Evolutionary conservation across 1,140 invertebrate genomes (phyloP), one percentile per base, ranked within the genome.

Genomic region (Bombus soroeensis): DNA sequence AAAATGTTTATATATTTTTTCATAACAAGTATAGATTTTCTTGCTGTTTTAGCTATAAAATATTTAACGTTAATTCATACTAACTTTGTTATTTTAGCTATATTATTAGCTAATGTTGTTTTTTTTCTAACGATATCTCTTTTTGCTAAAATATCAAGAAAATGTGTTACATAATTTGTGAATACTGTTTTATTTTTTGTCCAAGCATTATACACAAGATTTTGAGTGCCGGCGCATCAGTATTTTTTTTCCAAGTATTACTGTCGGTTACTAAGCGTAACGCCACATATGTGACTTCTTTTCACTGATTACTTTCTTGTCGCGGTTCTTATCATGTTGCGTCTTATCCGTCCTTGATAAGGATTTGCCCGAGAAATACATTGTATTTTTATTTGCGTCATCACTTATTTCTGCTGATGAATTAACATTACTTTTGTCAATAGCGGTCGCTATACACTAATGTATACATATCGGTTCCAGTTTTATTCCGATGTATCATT

Each of bases 201-300:
- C 37, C 53, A 87, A 43, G 37, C 22, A 66, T 32, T 34, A 53
- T 64, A 73, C 9, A 64, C 43, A 75, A 81, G 43, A 57, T 87
- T 57, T 47, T 79, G 47, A 86, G 70, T 53, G 87, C 47, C 70
- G 88, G 83, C 70, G 59, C 77, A 57, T 34, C 70, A 87, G 81
- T 90, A 89, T 88, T 86, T 78, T 88, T 82, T 85, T 68, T 78
- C 53, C n/a, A 88, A 83, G 72, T 86, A 90, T 91, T 90, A 90
- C 87, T 78, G 81, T 88, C 78, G 80, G 79, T 89, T 75, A 85
- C 64, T 41, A 39, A 66, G 62, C 78, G 39, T 76, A 66, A 78
- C n/a, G 64, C 74, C 80, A 70, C 62, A 79, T n/a, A 88, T 62
- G 41, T 68, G 66, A 68, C 84, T 75, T 66, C 25, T 83, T 81